Evolutionary conservation across 2,888 invertebrate species (phyloP), one percentile per base, ranked within the genome.

Genomic region (Onchidella celtica): DNA sequence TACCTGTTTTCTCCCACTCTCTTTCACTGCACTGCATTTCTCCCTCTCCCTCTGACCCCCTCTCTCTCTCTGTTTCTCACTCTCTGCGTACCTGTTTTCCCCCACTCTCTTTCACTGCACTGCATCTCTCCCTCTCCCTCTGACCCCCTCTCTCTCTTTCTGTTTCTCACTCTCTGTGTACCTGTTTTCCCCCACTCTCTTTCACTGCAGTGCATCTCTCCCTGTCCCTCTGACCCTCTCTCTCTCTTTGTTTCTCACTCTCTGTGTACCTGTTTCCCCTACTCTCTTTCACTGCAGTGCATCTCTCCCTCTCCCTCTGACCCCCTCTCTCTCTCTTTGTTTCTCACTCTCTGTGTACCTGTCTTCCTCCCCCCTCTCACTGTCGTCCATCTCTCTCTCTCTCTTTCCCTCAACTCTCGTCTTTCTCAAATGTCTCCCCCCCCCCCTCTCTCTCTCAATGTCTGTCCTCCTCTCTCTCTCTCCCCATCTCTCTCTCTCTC

Each of bases 201-300:
- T 17, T 47, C 47, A 11, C 47, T 47, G 9, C n/a, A n/a, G n/a
- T 40, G 47, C 38, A 32, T 40, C 24, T 63, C 55, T 38, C 73
- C 73, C 73, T 73, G 63, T 73, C 65, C 40, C 65, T 63, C 65
- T 2, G 21, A 61, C 3, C 0, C n/a, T 74, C 21, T 59, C 36
- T 74, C 47, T 47, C 47, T 47, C 47, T 47, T 17, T 47, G 9
- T 47, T 17, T 6, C 47, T 47, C 47, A 17, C 47, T 47, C 47
- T 6, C 47, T 47, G 9, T 6, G 6, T 47, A 6, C 9, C 47
- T 47, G 47, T 47, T 11, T 34, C 61, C 59, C 36, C 21, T 1
- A 17, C 21, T 11, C 65, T 59, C 24, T 17, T 34, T 36, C 11
- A 36, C 6, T 27, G 40, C 47, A n/a, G n/a, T n/a, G n/a, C n/a